These are phyloP conservation scores for Ailuropoda melanoleuca DNA, from an alignment of 2,113 vertebrate genomes.

Conservation along the genomic window DNA sequence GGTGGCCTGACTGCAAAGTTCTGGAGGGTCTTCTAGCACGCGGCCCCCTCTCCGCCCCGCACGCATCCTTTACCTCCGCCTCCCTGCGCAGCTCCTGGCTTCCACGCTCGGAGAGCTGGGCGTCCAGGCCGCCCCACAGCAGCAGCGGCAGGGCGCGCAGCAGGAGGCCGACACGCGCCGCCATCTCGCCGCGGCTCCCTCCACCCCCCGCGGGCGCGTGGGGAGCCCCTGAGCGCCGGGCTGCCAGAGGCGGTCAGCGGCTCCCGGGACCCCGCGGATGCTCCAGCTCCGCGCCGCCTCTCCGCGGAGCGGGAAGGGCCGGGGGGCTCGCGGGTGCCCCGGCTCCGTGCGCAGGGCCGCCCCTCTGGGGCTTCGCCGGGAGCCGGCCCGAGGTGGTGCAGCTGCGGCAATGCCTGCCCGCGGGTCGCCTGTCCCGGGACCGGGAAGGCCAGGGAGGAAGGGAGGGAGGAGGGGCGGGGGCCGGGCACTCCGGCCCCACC, in stretches of 20 bases:
- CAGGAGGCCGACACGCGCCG: not conserved
- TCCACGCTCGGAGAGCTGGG: not conserved
- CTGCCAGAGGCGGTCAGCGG: not conserved
- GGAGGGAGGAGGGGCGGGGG: not conserved
- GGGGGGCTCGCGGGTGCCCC: not conserved
- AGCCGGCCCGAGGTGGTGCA: not conserved
- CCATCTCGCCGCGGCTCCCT: slow-evolving; percentile 17
- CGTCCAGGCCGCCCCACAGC: slow-evolving; percentile 48
- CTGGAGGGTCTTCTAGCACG: not conserved
- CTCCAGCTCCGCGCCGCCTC: not conserved
- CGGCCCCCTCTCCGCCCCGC: not conserved
- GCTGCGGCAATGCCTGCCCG: not conserved
- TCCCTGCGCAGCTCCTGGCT: slow-evolving; percentile 51
- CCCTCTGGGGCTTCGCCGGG: not conserved
- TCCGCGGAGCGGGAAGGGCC: not conserved
- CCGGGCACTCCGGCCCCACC: slow-evolving; percentile 35
- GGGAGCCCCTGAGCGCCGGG: not conserved
- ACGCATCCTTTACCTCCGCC: slow-evolving; percentile 41
- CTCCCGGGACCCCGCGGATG: not conserved
- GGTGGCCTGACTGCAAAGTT: not conserved
- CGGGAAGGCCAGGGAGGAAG: not conserved
- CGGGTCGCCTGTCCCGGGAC: not conserved
- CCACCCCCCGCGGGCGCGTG: not conserved
- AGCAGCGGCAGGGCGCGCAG: slow-evolving; percentile 61
- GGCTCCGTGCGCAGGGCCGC: not conserved